Conservation (phyloP, 2,888 invertebrate genomes). For the Acheta domesticus region DNA sequence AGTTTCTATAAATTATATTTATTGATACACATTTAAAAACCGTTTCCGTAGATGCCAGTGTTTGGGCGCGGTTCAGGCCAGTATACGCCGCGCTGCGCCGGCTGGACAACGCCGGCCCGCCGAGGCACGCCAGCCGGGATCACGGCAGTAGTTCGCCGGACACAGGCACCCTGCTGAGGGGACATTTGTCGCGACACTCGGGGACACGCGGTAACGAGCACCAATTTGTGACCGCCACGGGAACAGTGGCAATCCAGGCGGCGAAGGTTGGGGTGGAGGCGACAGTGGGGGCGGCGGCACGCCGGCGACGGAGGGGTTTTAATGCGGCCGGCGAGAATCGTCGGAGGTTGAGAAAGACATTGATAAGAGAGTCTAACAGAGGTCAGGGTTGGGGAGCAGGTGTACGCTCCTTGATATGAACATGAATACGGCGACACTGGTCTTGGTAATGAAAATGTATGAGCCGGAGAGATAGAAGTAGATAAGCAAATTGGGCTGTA, state of each 20-base stretch:
- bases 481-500: too few species aligned
- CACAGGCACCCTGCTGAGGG: background rate
- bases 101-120: background rate
- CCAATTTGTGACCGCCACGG: background rate
- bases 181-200: slow-evolving; percentile 2
- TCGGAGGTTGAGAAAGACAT: too few species aligned
- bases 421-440: too few species aligned
- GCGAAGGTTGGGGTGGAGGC: background rate
- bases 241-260: background rate
- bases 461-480: too few species aligned
- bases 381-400: too few species aligned
- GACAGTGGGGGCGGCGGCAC: background rate
- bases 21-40: too few species aligned
- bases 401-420: too few species aligned
- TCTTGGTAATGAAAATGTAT: too few species aligned
- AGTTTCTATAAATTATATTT: too few species aligned
- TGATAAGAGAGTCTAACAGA: too few species aligned
- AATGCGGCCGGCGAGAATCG: background rate
- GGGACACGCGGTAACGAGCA: slow-evolving; percentile 5
- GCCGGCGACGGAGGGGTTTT: background rate
- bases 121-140: background rate
- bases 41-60: background rate
- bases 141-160: background rate
- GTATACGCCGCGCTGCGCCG: background rate
- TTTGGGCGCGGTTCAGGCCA: background rate